Evolutionary conservation across 1,140 invertebrate species (phyloP).

Genomic region (Euwallacea fornicatus): DNA sequence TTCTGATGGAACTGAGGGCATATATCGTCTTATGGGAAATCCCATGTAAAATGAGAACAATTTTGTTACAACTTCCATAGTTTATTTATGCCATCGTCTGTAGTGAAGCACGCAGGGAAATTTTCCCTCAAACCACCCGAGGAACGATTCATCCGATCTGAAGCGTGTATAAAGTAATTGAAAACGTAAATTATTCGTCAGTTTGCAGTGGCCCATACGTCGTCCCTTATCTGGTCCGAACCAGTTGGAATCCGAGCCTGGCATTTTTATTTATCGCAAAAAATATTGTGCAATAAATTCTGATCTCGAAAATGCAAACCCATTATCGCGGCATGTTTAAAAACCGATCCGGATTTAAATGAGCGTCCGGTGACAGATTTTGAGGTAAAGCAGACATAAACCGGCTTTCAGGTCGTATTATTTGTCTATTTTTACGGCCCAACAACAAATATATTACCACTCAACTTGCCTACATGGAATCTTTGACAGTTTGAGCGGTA

Average conservation of each 20-base stretch:
- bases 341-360: conserved; percentile 28
- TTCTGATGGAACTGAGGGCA: too few species aligned
- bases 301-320: not conserved
- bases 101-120: too few species aligned
- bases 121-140: too few species aligned
- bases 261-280: conserved; percentile 29
- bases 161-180: conserved; percentile 4
- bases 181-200: conserved; percentile 18
- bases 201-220: conserved; percentile 8
- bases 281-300: conserved; percentile 24
- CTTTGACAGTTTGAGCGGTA: too few species aligned
- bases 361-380: conserved; percentile 38
- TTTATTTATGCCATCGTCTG: too few species aligned
- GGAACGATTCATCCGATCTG: not conserved
- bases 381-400: conserved; percentile 44
- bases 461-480: too few species aligned
- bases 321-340: conserved; percentile 34
- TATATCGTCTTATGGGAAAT: too few species aligned
- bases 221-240: conserved; percentile 19
- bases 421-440: too few species aligned
- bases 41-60: too few species aligned
- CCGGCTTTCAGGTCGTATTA: conserved; percentile 26
- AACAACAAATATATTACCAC: too few species aligned
- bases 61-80: too few species aligned
- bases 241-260: conserved; percentile 14